Evolutionary conservation across 1,140 invertebrate species (phyloP).

Genomic region (Parapsyche elsis): DNA sequence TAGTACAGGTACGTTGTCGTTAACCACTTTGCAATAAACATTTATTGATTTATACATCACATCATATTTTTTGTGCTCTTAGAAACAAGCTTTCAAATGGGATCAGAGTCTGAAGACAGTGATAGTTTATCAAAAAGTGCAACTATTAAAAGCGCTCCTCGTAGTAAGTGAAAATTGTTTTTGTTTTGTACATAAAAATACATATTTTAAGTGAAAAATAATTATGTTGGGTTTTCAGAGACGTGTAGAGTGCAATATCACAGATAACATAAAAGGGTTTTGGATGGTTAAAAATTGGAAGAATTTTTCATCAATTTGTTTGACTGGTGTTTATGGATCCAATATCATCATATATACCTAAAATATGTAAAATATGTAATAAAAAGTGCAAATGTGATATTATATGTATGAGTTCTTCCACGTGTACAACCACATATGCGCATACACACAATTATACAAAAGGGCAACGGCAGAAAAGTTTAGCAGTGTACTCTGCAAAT

Average conservation of each 20-base stretch:
- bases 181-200: too few relatives aligned
- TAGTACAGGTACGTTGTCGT: constrained; percentile 45
- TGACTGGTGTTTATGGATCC: neutral
- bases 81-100: constrained; percentile 68
- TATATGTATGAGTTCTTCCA: too few relatives aligned
- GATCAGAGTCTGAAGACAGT: constrained; percentile 66
- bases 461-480: too few relatives aligned
- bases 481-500: too few relatives aligned
- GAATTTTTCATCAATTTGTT: too few relatives aligned
- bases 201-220: too few relatives aligned
- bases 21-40: too few relatives aligned
- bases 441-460: too few relatives aligned
- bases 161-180: constrained; percentile 59
- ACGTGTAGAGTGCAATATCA: constrained; percentile 54
- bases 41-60: too few relatives aligned
- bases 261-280: constrained; percentile 48
- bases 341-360: neutral
- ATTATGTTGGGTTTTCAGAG: constrained; percentile 46
- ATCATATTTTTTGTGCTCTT: constrained; percentile 46
- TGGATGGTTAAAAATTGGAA: neutral
- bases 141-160: constrained; percentile 62
- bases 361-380: neutral
- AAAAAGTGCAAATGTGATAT: constrained; percentile 27
- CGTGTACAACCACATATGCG: too few relatives aligned
- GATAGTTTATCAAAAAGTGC: constrained; percentile 65